Percentiles rank a stretch among this genome's conserved stretches.
These are phyloP conservation scores for Drosophila azteca DNA, from an alignment of 1,140 invertebrate species.

Conservation along the genomic window DNA sequence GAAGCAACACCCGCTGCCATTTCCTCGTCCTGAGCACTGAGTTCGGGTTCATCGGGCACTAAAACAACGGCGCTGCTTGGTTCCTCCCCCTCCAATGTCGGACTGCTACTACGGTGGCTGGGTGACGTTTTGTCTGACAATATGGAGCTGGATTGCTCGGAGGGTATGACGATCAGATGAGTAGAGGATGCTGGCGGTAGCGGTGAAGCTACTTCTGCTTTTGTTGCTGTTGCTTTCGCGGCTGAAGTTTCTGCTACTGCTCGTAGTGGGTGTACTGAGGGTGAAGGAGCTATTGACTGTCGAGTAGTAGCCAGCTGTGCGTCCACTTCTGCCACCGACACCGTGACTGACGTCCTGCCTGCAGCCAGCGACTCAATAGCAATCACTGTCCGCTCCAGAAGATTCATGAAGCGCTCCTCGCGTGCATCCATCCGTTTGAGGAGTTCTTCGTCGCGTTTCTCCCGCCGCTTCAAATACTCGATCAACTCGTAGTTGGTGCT, in stretches of 20 bases:
- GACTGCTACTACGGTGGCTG: slow-evolving; percentile 5
- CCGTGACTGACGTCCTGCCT: background rate
- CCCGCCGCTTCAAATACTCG: slow-evolving; percentile 79
- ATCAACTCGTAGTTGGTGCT: slow-evolving; percentile 82
- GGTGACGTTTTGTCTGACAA: background rate
- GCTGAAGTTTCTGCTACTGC: background rate
- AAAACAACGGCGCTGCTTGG: slow-evolving; percentile 27
- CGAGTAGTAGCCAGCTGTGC: background rate
- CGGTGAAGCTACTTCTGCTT: background rate
- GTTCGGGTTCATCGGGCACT: slow-evolving; percentile 27
- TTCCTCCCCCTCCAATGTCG: slow-evolving; percentile 1
- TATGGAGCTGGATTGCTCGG: background rate
- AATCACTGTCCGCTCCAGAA: slow-evolving; percentile 76
- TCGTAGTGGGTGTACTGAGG: background rate
- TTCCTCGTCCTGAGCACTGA: background rate
- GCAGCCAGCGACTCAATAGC: slow-evolving; percentile 74
- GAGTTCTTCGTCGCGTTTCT: slow-evolving; percentile 78
- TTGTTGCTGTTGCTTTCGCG: background rate
- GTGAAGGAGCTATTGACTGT: background rate
- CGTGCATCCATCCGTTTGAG: slow-evolving; percentile 80
- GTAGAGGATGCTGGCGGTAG: too few relatives aligned
- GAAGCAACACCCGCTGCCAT: too few relatives aligned
- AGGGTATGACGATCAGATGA: background rate
- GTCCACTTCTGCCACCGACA: background rate
- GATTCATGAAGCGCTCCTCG: slow-evolving; percentile 72